Percentiles rank a stretch among this genome's conserved stretches.
These are phyloP conservation scores for Drosophila biarmipes DNA, from an alignment of 1,140 invertebrate genomes.

Conservation along the genomic window DNA sequence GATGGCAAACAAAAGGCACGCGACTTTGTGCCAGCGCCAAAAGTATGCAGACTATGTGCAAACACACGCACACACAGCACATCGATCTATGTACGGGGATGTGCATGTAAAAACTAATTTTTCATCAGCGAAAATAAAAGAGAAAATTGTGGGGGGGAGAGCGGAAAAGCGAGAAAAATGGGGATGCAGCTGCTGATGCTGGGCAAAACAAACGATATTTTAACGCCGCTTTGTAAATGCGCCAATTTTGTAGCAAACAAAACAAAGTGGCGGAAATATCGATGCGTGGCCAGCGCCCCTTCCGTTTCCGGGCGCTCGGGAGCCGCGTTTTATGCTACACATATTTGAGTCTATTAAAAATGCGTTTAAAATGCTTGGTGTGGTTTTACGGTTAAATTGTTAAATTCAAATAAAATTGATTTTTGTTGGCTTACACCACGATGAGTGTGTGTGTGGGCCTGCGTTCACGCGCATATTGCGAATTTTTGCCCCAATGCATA, in stretches of 20 bases:
- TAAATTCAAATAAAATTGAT: constrained; percentile 83
- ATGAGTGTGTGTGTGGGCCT: neutral
- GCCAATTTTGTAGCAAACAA: constrained; percentile 79
- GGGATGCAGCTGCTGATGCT: constrained; percentile 14
- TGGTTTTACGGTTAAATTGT: constrained; percentile 84
- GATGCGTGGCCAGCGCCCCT: constrained; percentile 36
- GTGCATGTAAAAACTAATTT: constrained; percentile 75
- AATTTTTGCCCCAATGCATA: constrained; percentile 52
- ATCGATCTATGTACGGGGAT: constrained; percentile 51
- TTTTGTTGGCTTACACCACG: constrained; percentile 55
- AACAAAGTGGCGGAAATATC: constrained; percentile 64
- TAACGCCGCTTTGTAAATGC: constrained; percentile 79
- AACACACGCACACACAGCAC: constrained; percentile 42
- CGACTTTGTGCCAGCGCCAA: constrained; percentile 74
- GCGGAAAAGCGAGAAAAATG: neutral
- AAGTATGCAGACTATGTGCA: constrained; percentile 83
- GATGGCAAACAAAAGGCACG: constrained; percentile 62
- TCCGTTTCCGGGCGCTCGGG: neutral
- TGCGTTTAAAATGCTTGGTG: constrained; percentile 84
- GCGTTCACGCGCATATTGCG: constrained; percentile 44
- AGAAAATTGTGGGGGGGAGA: constrained; percentile 6
- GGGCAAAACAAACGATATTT: constrained; percentile 66
- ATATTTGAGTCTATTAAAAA: constrained; percentile 85
- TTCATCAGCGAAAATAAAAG: constrained; percentile 74
- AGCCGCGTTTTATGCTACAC: constrained; percentile 76